Conservation (phyloP, 2,888 invertebrate genomes). For the Allygus modestus region DNA sequence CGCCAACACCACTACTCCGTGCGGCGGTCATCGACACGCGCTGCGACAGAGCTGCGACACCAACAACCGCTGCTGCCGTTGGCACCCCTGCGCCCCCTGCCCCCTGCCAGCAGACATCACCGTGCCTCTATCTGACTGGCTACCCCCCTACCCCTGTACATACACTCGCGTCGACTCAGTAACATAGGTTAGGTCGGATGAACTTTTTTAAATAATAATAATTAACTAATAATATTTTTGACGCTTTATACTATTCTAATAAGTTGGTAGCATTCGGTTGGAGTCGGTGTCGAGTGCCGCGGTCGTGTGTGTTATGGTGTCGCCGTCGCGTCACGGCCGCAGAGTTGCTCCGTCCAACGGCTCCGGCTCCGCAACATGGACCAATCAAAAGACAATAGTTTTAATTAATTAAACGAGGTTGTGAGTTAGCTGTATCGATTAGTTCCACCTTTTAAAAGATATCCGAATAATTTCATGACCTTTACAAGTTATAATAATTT, state of each 20-base stretch:
- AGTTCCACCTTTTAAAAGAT: neutral
- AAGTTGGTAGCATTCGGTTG: conserved; percentile 19
- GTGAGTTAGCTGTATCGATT: conserved; percentile 29
- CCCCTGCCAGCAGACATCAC: conserved; percentile 71
- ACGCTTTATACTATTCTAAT: conserved; percentile 64
- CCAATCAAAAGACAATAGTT: conserved; percentile 46
- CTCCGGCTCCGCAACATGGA: conserved; percentile 8
- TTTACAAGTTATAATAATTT: too few relatives aligned
- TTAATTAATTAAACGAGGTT: conserved; percentile 27
- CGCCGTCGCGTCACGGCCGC: too few relatives aligned
- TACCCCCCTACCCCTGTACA: conserved; percentile 21
- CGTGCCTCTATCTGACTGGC: conserved; percentile 69
- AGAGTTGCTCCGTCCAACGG: conserved; percentile 20
- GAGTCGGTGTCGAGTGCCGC: too few relatives aligned
- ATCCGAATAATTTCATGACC: too few relatives aligned
- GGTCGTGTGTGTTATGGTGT: conserved; percentile 51
- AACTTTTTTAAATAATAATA: conserved; percentile 63
- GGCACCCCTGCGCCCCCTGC: conserved; percentile 73
- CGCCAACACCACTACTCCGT: conserved; percentile 57
- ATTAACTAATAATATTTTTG: conserved; percentile 62
- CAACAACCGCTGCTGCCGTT: conserved; percentile 75
- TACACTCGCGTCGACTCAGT: conserved; percentile 50
- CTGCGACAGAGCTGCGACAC: conserved; percentile 70
- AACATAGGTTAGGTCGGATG: conserved; percentile 52
- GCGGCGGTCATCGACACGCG: conserved; percentile 44